phyloP scores from a whole-genome alignment of 2,113 vertebrate species.

The Semnornis frantzii region DNA sequence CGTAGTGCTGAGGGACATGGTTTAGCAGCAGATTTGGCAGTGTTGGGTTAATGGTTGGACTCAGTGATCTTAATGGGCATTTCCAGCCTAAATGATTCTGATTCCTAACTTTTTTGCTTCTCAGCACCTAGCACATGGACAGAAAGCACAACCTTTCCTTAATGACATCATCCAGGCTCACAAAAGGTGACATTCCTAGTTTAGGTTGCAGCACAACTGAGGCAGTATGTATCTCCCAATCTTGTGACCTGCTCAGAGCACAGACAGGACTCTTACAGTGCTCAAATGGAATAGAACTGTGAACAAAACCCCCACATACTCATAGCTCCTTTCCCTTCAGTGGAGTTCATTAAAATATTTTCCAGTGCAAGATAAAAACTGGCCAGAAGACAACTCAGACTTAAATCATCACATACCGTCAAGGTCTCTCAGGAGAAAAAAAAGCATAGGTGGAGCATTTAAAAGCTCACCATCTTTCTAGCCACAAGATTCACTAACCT shows the following conservation, averaged over 20 bases:
- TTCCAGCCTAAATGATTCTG: no score
- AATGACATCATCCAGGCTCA: neutral
- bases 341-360: neutral
- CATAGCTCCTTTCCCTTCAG: neutral
- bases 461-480: neutral
- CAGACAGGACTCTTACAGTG: neutral
- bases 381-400: neutral
- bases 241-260: neutral
- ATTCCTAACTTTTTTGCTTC: neutral
- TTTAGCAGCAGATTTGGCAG: no score
- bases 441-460: neutral
- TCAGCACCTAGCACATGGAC: neutral
- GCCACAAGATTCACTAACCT: neutral
- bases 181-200: neutral
- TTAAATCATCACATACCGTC: neutral
- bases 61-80: no score
- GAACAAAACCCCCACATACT: neutral
- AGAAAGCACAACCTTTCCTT: neutral
- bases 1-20: no score
- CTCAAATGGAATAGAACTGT: neutral
- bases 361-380: neutral
- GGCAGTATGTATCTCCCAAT: rapidly evolving
- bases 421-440: neutral
- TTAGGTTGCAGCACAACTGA: neutral
- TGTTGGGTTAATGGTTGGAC: no score